phyloP scores from a whole-genome alignment of 2,797 vertebrate genomes.

The Telmatherina bonti region DNA sequence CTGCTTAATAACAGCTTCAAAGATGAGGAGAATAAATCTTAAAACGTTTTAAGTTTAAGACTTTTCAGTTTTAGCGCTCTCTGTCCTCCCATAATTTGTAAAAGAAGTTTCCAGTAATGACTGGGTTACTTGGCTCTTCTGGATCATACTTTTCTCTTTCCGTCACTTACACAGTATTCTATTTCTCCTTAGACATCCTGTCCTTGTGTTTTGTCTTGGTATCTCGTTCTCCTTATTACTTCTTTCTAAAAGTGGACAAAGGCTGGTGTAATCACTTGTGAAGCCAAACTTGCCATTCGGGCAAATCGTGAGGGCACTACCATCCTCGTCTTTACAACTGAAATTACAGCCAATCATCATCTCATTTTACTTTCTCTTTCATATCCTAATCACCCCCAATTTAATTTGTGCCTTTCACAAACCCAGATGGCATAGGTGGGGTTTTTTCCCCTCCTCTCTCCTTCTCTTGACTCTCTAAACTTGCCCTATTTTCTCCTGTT shows the following conservation, averaged over 20 bases:
- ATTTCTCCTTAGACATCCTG: slow-evolving; percentile 31
- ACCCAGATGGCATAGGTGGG: slow-evolving; percentile 44
- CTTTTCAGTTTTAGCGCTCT: no score
- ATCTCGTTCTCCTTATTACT: slow-evolving; percentile 30
- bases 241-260: slow-evolving; percentile 38
- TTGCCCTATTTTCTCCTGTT: slow-evolving; percentile 34
- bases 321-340: slow-evolving; percentile 49
- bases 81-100: no score
- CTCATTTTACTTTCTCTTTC: slow-evolving; percentile 61
- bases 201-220: slow-evolving; percentile 39
- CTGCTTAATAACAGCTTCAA: no score
- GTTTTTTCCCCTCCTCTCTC: slow-evolving; percentile 5
- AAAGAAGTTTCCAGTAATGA: no score
- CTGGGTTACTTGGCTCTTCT: no score
- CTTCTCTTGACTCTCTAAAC: slow-evolving; percentile 24
- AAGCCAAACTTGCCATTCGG: slow-evolving; percentile 61
- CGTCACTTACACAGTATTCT: slow-evolving; percentile 28
- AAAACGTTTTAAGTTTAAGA: no score
- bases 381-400: slow-evolving; percentile 53
- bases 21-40: no score
- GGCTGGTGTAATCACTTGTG: slow-evolving; percentile 60
- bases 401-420: slow-evolving; percentile 44
- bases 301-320: slow-evolving; percentile 40
- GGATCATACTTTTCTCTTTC: slow-evolving; percentile 21
- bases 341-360: slow-evolving; percentile 71